A percentile compares a stretch with the other conserved stretches of the same genome.
Conservation (phyloP, 2,113 vertebrate species). For the Setophaga coronata region DNA sequence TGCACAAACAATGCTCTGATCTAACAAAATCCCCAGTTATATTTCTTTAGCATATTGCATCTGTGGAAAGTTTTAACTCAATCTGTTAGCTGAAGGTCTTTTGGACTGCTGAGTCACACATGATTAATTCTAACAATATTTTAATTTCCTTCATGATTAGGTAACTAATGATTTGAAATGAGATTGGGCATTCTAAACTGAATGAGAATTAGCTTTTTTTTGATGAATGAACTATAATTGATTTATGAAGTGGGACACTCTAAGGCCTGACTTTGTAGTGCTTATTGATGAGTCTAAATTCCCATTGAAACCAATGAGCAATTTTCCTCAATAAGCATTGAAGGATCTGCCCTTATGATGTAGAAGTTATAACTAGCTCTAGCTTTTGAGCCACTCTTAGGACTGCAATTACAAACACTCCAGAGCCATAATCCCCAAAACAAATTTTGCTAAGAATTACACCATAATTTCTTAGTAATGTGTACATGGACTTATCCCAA, state of each 20-base stretch:
- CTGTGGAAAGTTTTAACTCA: background rate
- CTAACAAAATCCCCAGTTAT: background rate
- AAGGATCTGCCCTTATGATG: background rate
- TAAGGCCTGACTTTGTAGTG: background rate
- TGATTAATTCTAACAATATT: conserved; percentile 53
- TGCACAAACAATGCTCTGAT: background rate
- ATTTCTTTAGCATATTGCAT: background rate
- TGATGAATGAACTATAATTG: conserved; percentile 50
- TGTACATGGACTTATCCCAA: background rate
- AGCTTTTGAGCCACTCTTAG: background rate
- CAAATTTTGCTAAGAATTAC: background rate
- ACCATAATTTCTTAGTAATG: background rate
- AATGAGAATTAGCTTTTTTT: conserved; percentile 1
- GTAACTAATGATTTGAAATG: conserved; percentile 58
- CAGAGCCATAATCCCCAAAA: background rate
- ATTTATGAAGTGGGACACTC: conserved; percentile 47
- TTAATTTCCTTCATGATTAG: conserved; percentile 63
- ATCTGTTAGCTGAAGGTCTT: conserved; percentile 25
- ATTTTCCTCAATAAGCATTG: background rate
- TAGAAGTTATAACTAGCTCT: background rate
- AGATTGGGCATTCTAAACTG: background rate
- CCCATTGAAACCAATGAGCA: background rate
- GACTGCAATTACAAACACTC: background rate
- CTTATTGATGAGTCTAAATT: conserved; percentile 14
- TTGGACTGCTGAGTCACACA: conserved; percentile 45